Evolutionary conservation across 2,888 invertebrate genomes (phyloP).

Genomic region (Ligdia adustata): DNA sequence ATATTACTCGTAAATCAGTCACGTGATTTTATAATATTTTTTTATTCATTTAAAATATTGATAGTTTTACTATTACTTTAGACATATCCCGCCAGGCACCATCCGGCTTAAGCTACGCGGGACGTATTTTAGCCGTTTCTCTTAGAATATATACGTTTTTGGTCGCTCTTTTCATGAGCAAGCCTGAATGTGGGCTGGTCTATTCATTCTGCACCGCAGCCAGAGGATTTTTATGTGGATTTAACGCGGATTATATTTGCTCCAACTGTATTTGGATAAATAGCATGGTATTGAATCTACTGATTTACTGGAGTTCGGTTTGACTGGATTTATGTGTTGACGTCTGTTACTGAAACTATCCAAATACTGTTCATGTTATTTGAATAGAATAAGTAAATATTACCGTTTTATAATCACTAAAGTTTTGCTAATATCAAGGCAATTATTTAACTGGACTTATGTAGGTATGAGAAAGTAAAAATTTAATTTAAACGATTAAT

Average conservation of each 20-base stretch:
- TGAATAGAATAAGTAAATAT: too few species aligned
- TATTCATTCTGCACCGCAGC: constrained; percentile 69
- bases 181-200: constrained; percentile 72
- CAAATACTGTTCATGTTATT: too few species aligned
- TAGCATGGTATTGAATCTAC: constrained; percentile 47
- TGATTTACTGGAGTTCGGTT: constrained; percentile 23
- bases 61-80: too few species aligned
- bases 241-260: constrained; percentile 73
- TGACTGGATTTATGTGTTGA: constrained; percentile 17
- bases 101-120: constrained; percentile 41
- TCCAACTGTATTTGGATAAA: constrained; percentile 64
- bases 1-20: too few species aligned
- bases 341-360: not conserved
- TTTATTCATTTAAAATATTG: too few species aligned
- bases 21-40: too few species aligned
- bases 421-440: too few species aligned
- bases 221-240: constrained; percentile 71
- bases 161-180: constrained; percentile 77
- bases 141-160: constrained; percentile 74
- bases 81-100: constrained; percentile 21
- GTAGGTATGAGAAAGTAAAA: too few species aligned
- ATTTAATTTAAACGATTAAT: too few species aligned
- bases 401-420: too few species aligned
- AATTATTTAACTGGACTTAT: too few species aligned
- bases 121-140: constrained; percentile 75